Base-by-base conservation (phyloP, 2,797 vertebrate species). In the Acomys russatus region DNA sequence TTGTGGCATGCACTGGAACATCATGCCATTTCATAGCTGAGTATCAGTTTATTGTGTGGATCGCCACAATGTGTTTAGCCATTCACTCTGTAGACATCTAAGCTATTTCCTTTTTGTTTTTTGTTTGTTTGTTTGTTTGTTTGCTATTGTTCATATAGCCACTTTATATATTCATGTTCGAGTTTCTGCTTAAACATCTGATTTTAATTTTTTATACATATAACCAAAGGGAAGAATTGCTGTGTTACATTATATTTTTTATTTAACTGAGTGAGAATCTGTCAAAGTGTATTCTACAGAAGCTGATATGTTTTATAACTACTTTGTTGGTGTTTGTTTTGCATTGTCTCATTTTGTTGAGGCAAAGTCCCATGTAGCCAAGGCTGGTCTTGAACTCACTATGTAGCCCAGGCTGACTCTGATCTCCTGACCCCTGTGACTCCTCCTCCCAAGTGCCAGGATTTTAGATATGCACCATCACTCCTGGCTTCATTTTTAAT, bases 161-260 rank as follows among this genome's bases (percentile, higher is more conserved):
- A 49, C 44, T 90, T 17, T 59, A 2, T 82, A 79, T 18, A 77
- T 35, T 83, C 59, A 88, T 8, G 9, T 23, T 80, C 9, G 90
- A 61, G 4, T 35, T 90, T 91, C 91, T 85, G n/a, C 90, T 35
- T 85, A n/a, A 96, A 86, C 35, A 79, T 49, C 20, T 23, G 25
- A 92, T 76, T 92, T 94, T 56, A 71, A 9, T 91, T 92, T 8
- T 94, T 54, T 18, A 18, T 23, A 23, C 15, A 51, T n/a, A 35
- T 14, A n/a, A 88, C 17, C 23, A 3, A 80, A 20, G 35, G 30
- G 23, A 49, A n/a, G 56, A 92, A 74, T 12, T 96, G 20, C 44
- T 86, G 18, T n/a, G 20, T 88, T 49, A 74, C 5, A 76, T 23
- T 33, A 23, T 84, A 70, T 93, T 94, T 66, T 56, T 33, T 15